A percentile compares a stretch with the other conserved stretches of the same genome.
Evolutionary conservation across 2,113 vertebrate species (phyloP).

Genomic region (Scolopax mira): DNA sequence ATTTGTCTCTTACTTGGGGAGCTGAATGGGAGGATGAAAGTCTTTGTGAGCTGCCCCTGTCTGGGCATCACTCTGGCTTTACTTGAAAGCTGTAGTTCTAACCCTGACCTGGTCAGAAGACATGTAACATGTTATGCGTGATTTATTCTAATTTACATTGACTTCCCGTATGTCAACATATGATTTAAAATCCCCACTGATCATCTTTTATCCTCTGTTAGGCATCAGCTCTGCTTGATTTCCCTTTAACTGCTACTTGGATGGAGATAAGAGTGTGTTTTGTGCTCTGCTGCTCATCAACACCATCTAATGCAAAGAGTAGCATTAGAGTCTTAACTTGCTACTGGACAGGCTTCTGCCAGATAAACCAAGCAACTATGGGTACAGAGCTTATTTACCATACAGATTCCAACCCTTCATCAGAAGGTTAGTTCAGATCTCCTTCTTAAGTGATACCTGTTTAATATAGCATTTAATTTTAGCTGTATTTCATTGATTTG

Average conservation of each 20-base stretch:
- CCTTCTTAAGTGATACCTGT: neutral
- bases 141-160: slow-evolving; percentile 28
- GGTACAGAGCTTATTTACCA: neutral
- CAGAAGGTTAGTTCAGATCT: slow-evolving; percentile 15
- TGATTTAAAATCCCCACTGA: neutral
- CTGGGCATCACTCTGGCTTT: neutral
- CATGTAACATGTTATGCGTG: neutral
- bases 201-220: slow-evolving; percentile 42
- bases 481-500: slow-evolving; percentile 6
- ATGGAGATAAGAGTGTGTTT: neutral
- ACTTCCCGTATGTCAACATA: slow-evolving; percentile 33
- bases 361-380: neutral
- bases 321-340: neutral
- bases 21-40: neutral
- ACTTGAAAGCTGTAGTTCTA: neutral
- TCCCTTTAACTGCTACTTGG: slow-evolving; percentile 30
- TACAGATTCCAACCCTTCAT: neutral
- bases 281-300: slow-evolving; percentile 1
- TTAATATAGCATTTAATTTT: slow-evolving; percentile 21
- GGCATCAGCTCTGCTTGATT: slow-evolving; percentile 46
- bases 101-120: neutral
- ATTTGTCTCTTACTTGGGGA: neutral
- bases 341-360: neutral
- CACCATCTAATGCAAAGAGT: slow-evolving; percentile 14
- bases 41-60: neutral